Percentiles rank a stretch among this genome's conserved stretches.
Conservation (phyloP, 2,888 invertebrate genomes). For the Euplagia quadripunctaria region DNA sequence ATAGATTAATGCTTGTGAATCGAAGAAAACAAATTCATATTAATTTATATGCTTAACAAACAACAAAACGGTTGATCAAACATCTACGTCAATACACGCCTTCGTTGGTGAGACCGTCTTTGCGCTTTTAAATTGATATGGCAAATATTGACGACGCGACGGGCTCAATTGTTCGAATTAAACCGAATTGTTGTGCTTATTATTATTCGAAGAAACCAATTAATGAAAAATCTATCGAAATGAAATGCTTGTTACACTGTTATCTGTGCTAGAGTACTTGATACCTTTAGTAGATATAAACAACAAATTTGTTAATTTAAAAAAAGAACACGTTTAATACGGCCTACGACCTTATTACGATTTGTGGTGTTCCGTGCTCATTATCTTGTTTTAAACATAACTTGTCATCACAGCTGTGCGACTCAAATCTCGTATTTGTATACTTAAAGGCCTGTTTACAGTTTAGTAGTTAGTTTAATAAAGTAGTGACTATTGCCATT, state of each 20-base stretch:
- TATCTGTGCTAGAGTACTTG: too few relatives aligned
- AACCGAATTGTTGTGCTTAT: background rate
- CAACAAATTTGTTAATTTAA: background rate
- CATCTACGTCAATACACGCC: conserved; percentile 5
- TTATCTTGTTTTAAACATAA: background rate
- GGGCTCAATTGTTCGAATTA: conserved; percentile 5
- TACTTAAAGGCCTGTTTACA: too few relatives aligned
- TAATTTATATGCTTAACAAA: background rate
- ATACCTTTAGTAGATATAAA: too few relatives aligned
- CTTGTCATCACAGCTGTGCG: background rate
- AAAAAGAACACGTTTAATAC: background rate
- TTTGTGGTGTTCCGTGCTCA: background rate
- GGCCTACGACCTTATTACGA: background rate
- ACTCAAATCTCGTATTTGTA: background rate
- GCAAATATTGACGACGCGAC: background rate
- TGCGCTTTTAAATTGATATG: background rate
- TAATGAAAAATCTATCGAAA: too few relatives aligned
- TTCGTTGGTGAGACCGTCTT: background rate
- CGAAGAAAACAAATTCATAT: background rate
- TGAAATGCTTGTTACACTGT: background rate
- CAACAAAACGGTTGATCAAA: conserved; percentile 10
- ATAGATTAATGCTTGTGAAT: background rate
- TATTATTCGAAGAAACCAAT: background rate
- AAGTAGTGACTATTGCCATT: too few relatives aligned
- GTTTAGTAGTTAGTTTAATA: too few relatives aligned